Percentiles rank a stretch among this genome's conserved stretches.
Evolutionary conservation across 2,797 vertebrate genomes (phyloP).

Genomic region (Chaunax sp.): DNA sequence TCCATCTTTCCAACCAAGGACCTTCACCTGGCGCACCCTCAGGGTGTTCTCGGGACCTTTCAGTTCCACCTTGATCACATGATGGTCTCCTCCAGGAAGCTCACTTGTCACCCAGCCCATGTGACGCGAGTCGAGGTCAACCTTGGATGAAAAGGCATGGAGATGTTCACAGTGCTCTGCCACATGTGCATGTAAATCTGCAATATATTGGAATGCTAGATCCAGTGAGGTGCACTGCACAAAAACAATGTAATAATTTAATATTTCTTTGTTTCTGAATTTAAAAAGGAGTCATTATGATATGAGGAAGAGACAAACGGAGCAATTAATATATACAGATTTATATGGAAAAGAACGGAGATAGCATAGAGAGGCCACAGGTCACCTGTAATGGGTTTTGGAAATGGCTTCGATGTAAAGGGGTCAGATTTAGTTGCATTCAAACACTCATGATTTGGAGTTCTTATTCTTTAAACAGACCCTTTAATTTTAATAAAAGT

Average conservation of each 20-base stretch:
- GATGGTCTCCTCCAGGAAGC: constrained; percentile 95
- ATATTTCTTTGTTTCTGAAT: neutral
- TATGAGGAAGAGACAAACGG: too few relatives aligned
- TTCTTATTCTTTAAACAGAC: too few relatives aligned
- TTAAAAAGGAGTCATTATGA: neutral
- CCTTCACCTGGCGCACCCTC: constrained; percentile 97
- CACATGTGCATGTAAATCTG: neutral
- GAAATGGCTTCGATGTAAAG: too few relatives aligned
- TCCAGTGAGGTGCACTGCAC: neutral
- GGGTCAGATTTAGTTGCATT: too few relatives aligned
- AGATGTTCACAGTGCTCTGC: neutral
- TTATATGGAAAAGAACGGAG: too few relatives aligned
- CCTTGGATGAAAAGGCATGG: constrained; percentile 72
- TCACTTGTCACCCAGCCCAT: constrained; percentile 99
- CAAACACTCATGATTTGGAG: too few relatives aligned
- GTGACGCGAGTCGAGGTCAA: constrained; percentile 97
- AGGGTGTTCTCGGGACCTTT: constrained; percentile 99
- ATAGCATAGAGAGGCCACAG: too few relatives aligned
- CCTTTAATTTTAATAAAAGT: too few relatives aligned
- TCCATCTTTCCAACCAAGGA: constrained; percentile 98
- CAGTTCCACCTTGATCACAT: constrained; percentile 97
- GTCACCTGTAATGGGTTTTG: too few relatives aligned
- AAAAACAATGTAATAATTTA: neutral
- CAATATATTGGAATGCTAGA: neutral
- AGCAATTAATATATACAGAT: too few relatives aligned